Evolutionary conservation across 2,888 invertebrate genomes (phyloP), one percentile per base, ranked within the genome.

Genomic region (Caenorhabditis sinica): DNA sequence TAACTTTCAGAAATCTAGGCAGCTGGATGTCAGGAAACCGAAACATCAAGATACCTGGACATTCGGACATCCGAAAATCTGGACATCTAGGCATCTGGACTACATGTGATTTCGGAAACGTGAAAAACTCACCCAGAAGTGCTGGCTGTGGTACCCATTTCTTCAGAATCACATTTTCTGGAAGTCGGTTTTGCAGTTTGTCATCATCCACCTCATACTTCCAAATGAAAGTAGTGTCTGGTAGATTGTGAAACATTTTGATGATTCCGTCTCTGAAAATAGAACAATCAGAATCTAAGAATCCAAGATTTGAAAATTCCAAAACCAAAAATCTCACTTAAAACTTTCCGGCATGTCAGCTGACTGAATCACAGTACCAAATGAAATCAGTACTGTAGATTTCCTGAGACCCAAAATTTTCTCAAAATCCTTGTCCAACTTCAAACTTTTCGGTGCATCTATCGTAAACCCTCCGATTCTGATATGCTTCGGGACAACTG

Each of bases 341-440:
- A 71, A 84, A 11, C 43, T 49, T 9, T 61, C 66, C 17, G 84
- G 84, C 84, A 84, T 84, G 33, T 84, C 75, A 30, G 33, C 60
- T 23, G 80, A 81, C 33, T 66, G 53, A 20, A 81, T 56, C 4
- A 84, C 81, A 2, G 84, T 74, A 28, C 84, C 84, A 71, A 84
- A 84, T 5, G 84, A 84, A 36, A 84, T 72, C 13, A 84, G 28
- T 6, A 84, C 81, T 25, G 84, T 84, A 6, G 80, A 72, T 20
- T 60, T 36, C 36, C 84, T 40, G 15, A 74, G 56, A 13, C 53
- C 45, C 66, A 84, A 23, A 53, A 84, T 81, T 2, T 72, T 71
- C 6, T 79, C 71, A 53, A 76, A 84, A 3, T 84, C 84, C 4
- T 75, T 73, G 1, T 66, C 60, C 5, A 71, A 28, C 30, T 66